Base-by-base conservation (phyloP, 2,113 vertebrate species). In the Laterallus jamaicensis region DNA sequence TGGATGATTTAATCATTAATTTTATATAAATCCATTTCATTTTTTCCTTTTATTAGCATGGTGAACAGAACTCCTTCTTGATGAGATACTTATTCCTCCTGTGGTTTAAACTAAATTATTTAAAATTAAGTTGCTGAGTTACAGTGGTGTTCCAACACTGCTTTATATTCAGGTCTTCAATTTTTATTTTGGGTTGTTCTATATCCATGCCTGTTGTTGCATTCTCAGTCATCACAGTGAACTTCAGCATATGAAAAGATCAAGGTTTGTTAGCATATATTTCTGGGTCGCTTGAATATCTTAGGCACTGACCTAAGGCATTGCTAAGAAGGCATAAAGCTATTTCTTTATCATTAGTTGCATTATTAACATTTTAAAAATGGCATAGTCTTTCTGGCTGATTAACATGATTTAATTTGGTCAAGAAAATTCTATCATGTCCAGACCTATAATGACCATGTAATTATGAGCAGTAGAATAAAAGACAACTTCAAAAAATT, bases 121-220 rank as follows among this genome's bases (percentile, higher is more conserved):
- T 83, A 59, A 93, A 93, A 87, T 69, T 50, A 50, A 82, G 59
- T 82, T 87, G 22, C 44, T 73, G 28, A 7, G 39, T 71, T 47
- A 29, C 17, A 26, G 32, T 68, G 37, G 15, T 31, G 19, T 69
- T 91, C 19, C 75, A 82, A 32, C 5, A 32, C 29, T 66, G 35
- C 18, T 82, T 94, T 90, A 47, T 91, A 85, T 87, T 90, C 54
- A 82, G 11, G 21, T 76, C 40, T 89, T 88, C 40, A 7, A 22
- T 16, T 68, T 58, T 55, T 66, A 29, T 8, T 91, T 88, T 62
- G 21, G 32, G 24, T 68, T 78, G 29, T 52, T 54, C 37, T 87
- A 47, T 87, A 47, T 25, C 37, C 12, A 31, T 63, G 42, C 26
- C 29, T 70, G 25, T 18, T 83, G 50, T 68, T 88, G 52, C 52